Evolutionary conservation across 2,888 invertebrate species (phyloP).

Genomic region (Dorcus parallelipipedus): DNA sequence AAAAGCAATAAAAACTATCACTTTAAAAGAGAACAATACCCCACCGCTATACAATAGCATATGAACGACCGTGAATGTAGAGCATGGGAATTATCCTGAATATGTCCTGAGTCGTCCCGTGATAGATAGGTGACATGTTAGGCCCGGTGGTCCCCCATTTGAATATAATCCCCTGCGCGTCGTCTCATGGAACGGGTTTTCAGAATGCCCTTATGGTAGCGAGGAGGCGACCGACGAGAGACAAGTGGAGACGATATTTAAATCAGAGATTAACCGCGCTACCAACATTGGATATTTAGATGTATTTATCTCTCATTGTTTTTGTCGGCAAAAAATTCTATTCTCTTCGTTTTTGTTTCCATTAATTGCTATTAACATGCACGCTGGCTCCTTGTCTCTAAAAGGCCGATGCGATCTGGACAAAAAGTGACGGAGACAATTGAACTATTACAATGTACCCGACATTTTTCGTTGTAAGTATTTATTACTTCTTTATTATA

Average conservation of each 20-base stretch:
- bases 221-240: conserved; percentile 15
- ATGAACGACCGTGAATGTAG: not conserved
- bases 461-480: not conserved
- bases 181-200: conserved; percentile 22
- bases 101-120: conserved; percentile 18
- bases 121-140: conserved; percentile 45
- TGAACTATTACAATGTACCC: not conserved
- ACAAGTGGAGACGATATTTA: conserved; percentile 26
- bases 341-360: conserved; percentile 34
- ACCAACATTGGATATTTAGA: conserved; percentile 37
- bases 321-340: conserved; percentile 32
- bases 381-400: conserved; percentile 22
- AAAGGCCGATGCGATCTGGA: conserved; percentile 14
- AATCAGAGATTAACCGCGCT: conserved; percentile 25
- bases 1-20: no score
- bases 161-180: conserved; percentile 41
- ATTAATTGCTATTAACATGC: conserved; percentile 41
- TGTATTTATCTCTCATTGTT: conserved; percentile 41
- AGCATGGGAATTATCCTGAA: not conserved
- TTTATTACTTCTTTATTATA: conserved; percentile 1
- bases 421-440: not conserved
- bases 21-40: no score
- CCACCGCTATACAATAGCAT: not conserved
- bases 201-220: conserved; percentile 28
- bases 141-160: conserved; percentile 46